Conservation (phyloP, 2,888 invertebrate species). For the Latrodectus elegans region DNA sequence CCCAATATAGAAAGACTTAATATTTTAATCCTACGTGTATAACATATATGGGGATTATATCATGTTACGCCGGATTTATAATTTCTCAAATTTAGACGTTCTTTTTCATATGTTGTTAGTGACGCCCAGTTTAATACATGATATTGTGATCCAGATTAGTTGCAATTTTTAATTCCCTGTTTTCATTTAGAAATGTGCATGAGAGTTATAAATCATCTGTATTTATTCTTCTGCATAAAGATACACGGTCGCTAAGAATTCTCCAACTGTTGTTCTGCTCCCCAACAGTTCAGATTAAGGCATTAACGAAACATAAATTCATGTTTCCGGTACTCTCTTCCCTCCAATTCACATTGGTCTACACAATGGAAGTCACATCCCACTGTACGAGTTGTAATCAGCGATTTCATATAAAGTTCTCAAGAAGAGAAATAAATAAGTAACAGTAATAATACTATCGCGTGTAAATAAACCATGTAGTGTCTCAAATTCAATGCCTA, state of each 20-base stretch:
- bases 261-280: constrained; percentile 28
- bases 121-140: too few relatives aligned
- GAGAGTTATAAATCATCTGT: constrained; percentile 22
- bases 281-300: constrained; percentile 34
- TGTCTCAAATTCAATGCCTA: constrained; percentile 60
- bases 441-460: constrained; percentile 21
- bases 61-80: neutral
- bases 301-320: constrained; percentile 60
- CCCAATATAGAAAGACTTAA: neutral
- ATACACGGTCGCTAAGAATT: constrained; percentile 20
- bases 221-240: constrained; percentile 33
- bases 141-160: neutral
- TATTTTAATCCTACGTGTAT: neutral
- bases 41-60: neutral
- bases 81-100: neutral
- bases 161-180: neutral
- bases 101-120: neutral
- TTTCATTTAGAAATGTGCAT: neutral
- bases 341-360: constrained; percentile 40
- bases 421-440: constrained; percentile 38
- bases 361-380: constrained; percentile 53
- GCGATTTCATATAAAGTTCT: constrained; percentile 44
- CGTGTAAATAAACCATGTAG: constrained; percentile 63
- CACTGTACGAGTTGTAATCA: constrained; percentile 33
- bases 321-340: constrained; percentile 61